Base-by-base conservation (phyloP, 2,797 vertebrate species). In the Ficedula albicollis region DNA sequence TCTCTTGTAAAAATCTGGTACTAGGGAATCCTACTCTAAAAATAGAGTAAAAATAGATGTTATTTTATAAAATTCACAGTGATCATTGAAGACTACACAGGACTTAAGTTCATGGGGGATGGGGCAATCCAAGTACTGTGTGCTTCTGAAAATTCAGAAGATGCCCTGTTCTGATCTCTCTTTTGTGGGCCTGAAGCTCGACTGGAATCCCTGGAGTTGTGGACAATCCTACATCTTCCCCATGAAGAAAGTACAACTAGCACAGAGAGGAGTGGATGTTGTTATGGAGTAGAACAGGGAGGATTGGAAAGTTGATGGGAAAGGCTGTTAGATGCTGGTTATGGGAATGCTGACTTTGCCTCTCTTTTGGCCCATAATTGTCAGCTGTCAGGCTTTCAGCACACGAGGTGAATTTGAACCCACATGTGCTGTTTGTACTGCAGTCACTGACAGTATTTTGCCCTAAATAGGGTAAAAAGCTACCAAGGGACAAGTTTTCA, bases 301-400 rank as follows among this genome's bases (percentile, higher is more conserved):
- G 18, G 34, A 44, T 48, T 75, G 58, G 15, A n/a, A 84, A 34
- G 36, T 25, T 85, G 52, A 69, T 23, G 34, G 66, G 48, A 59
- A 73, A 63, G 72, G 72, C 64, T 74, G 15, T 58, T 62, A 41
- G 46, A 26, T 77, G 39, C 22, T n/a, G 16, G 63, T 80, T 84
- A 3, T 23, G 55, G 18, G 66, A 80, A 46, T 92, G 82, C 81
- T 94, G 90, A 89, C 69, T 87, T 81, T 64, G 62, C 43, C 46
- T 86, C 13, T 90, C n/a, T 81, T 80, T 86, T 39, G 80, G 26
- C 25, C 11, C 49, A 43, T 68, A 72, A 0, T 64, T 82, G 44
- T 93, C 79, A 87, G 54, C 66, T 89, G 41, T 67, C 60, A 49
- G 72, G 15, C 43, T 93, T 94, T 92, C 56, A 87, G 89, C 34